phyloP scores from a whole-genome alignment of 2,888 invertebrate species.

The Dasypogon diadema region DNA sequence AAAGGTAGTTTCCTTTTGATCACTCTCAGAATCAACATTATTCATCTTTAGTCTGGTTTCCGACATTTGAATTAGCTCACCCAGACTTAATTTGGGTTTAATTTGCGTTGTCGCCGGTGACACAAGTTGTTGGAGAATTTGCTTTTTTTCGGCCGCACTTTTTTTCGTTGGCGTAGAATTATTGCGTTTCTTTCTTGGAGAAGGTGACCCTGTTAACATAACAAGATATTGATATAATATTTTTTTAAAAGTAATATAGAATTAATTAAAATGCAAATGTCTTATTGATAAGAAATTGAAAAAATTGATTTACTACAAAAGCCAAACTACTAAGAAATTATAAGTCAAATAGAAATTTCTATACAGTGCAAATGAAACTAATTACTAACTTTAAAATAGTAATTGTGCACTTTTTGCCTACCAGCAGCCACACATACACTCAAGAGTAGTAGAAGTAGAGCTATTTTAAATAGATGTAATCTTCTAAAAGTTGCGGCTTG shows the following conservation, averaged over 20 bases:
- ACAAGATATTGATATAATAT: not conserved
- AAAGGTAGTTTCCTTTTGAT: constrained; percentile 75
- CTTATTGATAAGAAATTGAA: constrained; percentile 18
- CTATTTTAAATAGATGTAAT: constrained; percentile 26
- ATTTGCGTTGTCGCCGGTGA: constrained; percentile 76
- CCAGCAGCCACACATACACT: constrained; percentile 64
- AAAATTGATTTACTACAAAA: constrained; percentile 14
- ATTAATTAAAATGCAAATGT: not conserved
- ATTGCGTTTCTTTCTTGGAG: constrained; percentile 82
- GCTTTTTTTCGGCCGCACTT: constrained; percentile 81
- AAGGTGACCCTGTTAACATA: constrained; percentile 75
- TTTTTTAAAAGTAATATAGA: not conserved
- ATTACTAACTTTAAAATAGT: not conserved
- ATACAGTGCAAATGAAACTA: constrained; percentile 33
- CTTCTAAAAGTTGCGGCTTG: constrained; percentile 21
- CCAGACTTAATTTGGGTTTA: constrained; percentile 72
- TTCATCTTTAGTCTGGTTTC: constrained; percentile 71
- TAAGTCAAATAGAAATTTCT: constrained; percentile 26
- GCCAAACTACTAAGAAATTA: constrained; percentile 17
- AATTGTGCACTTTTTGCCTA: constrained; percentile 60
- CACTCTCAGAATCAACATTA: constrained; percentile 65
- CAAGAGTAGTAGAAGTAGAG: constrained; percentile 37
- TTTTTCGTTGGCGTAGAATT: constrained; percentile 84
- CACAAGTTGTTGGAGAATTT: constrained; percentile 82
- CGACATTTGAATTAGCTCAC: constrained; percentile 80